Evolutionary conservation across 2,888 invertebrate species (phyloP).

Genomic region (Eilema sororculum): DNA sequence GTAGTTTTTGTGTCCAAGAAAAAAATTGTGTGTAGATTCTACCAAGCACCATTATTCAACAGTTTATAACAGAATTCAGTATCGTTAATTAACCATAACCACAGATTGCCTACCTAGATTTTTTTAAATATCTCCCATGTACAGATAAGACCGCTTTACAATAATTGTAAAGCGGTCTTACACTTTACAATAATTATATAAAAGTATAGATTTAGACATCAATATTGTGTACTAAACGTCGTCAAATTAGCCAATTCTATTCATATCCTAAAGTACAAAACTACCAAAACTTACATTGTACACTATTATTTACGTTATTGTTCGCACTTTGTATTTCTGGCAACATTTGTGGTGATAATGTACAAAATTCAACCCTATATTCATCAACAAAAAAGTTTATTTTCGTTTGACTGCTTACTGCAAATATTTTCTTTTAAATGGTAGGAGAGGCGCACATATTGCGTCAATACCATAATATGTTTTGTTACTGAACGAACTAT

Average conservation of each 20-base stretch:
- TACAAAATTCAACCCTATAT: neutral
- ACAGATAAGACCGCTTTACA: too few relatives aligned
- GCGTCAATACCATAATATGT: neutral
- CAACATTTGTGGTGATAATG: neutral
- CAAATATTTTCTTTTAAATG: neutral
- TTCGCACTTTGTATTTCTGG: constrained; percentile 8
- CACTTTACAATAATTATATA: too few relatives aligned
- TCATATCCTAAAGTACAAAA: neutral
- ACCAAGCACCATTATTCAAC: too few relatives aligned
- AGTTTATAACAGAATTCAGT: too few relatives aligned
- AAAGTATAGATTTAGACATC: too few relatives aligned
- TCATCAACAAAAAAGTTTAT: neutral
- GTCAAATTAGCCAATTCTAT: neutral
- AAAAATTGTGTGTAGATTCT: too few relatives aligned
- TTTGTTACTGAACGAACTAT: neutral
- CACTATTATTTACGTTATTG: neutral
- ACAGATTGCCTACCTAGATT: too few relatives aligned
- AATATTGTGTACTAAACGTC: neutral
- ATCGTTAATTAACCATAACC: too few relatives aligned
- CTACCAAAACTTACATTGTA: constrained; percentile 5
- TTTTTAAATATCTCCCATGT: too few relatives aligned
- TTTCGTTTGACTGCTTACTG: neutral
- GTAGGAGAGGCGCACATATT: neutral
- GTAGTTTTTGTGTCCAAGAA: too few relatives aligned
- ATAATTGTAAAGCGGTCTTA: too few relatives aligned